Evolutionary conservation across 2,888 invertebrate genomes (phyloP).

Genomic region (Hirtodrosophila duncani): DNA sequence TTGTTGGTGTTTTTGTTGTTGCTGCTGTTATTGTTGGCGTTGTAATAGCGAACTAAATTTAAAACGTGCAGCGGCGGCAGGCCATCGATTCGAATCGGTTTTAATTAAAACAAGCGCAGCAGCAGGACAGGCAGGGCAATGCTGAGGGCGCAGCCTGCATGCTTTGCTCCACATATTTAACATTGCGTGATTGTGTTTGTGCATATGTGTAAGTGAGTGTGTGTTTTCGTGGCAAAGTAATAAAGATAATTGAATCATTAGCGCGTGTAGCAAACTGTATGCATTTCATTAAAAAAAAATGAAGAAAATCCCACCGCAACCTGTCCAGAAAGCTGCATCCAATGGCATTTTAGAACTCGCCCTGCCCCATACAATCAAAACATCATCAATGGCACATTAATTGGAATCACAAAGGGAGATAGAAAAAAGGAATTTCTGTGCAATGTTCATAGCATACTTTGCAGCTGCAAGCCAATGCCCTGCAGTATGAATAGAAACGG

Average conservation of each 20-base stretch:
- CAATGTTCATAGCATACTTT: constrained; percentile 29
- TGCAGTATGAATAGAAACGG: constrained; percentile 23
- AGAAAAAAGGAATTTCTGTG: too few species aligned
- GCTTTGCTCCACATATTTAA: constrained; percentile 31
- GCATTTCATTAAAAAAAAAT: constrained; percentile 52
- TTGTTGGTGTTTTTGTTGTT: not conserved
- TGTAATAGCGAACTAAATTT: too few species aligned
- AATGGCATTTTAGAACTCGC: constrained; percentile 1
- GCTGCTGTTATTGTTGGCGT: constrained; percentile 2
- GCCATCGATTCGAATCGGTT: constrained; percentile 48
- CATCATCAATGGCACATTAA: constrained; percentile 49
- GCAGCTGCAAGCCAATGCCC: constrained; percentile 17
- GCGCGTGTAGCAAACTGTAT: constrained; percentile 49
- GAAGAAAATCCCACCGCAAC: constrained; percentile 1
- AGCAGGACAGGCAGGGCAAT: constrained; percentile 5
- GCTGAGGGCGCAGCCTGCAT: constrained; percentile 1
- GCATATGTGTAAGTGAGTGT: constrained; percentile 12
- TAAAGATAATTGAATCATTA: constrained; percentile 69
- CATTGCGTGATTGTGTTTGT: constrained; percentile 18
- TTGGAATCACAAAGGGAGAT: constrained; percentile 22
- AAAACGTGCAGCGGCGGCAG: constrained; percentile 50
- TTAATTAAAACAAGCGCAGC: constrained; percentile 53
- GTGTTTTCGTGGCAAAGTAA: too few species aligned
- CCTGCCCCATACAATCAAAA: constrained; percentile 44
- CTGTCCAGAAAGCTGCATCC: constrained; percentile 5